Evolutionary conservation across 2,113 vertebrate species (phyloP), one percentile per base, ranked within the genome.

Genomic region (Onychostruthus taczanowskii): DNA sequence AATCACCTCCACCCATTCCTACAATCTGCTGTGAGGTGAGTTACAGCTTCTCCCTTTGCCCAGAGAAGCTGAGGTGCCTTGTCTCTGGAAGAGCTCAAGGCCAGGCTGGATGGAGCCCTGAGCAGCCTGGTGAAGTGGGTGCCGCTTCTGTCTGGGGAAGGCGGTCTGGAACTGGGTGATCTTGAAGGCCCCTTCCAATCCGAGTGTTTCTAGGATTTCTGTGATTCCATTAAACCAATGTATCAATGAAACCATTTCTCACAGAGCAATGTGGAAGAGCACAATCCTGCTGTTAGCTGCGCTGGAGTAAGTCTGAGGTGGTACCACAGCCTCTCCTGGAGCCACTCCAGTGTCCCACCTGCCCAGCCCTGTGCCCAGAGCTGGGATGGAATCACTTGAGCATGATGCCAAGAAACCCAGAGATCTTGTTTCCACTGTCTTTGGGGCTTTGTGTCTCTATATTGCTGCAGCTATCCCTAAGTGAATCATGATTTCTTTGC

Each of bases 261-360:
- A 55, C 53, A 58, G 59, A 61, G 21, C 9, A 62, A 58, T 50
- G 44, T 1, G 35, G 47, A 31, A 26, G 20, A 82, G 39, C n/a
- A 27, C 16, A 68, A n/a, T 27, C 26, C 23, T 67, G n/a, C 18
- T 87, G 66, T 77, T 63, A 47, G 24, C 75, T 35, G 30, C 4
- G 14, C 2, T 66, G 62, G 35, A 44, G 6, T 20, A 21, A 44
- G 6, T 12, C 24, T 39, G 63, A 43, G 47, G 16, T 43, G 66
- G 53, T 24, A 24, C n/a, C 37, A 56, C 46, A 64, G 55, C 26
- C 59, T 62, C 35, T 22, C 41, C 73, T 61, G 80, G 39, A 75
- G 44, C 13, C n/a, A 18, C 20, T 33, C 19, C 28, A 35, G 58
- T 0, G 0, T 44, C 26, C 49, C 7, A 14, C 17, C 11, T 59